phyloP scores from a whole-genome alignment of 1,140 invertebrate genomes.

The Trichogramma pretiosum region DNA sequence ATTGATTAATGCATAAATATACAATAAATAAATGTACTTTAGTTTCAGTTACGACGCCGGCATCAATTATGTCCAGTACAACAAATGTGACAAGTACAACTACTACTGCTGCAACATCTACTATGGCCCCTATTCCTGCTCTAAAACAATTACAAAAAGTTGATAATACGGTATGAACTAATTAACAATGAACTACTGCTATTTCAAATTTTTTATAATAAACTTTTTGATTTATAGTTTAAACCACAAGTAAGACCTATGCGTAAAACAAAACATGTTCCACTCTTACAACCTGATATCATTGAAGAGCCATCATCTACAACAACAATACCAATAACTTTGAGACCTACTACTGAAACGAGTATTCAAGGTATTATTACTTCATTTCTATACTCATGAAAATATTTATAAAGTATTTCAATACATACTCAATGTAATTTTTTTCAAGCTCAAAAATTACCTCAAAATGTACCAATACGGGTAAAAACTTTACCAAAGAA shows the following conservation, averaged over 20 bases:
- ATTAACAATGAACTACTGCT: background rate
- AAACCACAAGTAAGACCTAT: constrained; percentile 17
- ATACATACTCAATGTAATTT: too few species aligned
- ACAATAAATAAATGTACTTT: constrained; percentile 6
- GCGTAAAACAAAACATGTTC: constrained; percentile 25
- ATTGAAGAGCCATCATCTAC: too few species aligned
- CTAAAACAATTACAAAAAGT: constrained; percentile 23
- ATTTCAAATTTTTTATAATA: constrained; percentile 23
- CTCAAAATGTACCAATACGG: constrained; percentile 29
- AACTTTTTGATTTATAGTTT: too few species aligned
- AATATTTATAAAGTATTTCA: too few species aligned
- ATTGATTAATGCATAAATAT: too few species aligned
- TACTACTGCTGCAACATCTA: constrained; percentile 15
- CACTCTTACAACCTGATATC: constrained; percentile 29
- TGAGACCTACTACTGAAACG: too few species aligned
- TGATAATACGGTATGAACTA: constrained; percentile 13
- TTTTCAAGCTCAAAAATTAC: constrained; percentile 24
- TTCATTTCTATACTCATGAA: too few species aligned
- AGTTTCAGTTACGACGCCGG: constrained; percentile 19
- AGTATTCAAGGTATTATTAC: too few species aligned
- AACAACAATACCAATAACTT: too few species aligned
- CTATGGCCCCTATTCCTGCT: constrained; percentile 17
- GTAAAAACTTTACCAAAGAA: constrained; percentile 34
- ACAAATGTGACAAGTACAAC: constrained; percentile 14
- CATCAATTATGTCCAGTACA: constrained; percentile 14